These are phyloP conservation scores for Eupithecia vulgata DNA, from an alignment of 2,888 invertebrate genomes.

Conservation along the genomic window DNA sequence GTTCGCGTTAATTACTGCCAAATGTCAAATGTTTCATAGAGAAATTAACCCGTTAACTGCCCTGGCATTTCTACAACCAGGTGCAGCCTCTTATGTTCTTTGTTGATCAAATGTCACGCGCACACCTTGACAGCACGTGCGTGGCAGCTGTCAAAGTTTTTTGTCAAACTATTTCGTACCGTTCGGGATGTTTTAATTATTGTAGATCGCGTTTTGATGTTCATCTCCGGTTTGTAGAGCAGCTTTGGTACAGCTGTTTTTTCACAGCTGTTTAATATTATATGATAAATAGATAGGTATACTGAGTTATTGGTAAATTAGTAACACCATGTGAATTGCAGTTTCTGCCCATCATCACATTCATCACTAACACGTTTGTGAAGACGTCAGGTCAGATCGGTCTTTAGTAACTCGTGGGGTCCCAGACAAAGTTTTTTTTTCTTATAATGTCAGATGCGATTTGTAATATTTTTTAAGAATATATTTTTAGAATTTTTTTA, in stretches of 20 bases:
- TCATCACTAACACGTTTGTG: too few relatives aligned
- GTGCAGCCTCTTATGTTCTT: conserved; percentile 39
- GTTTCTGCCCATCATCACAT: too few relatives aligned
- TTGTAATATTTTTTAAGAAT: too few relatives aligned
- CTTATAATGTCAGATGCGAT: too few relatives aligned
- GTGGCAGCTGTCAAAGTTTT: conserved; percentile 48
- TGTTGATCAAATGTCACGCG: conserved; percentile 54
- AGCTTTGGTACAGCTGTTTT: conserved; percentile 26
- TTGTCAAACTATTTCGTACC: conserved; percentile 44
- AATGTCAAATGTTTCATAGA: conserved; percentile 23
- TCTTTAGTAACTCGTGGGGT: too few relatives aligned
- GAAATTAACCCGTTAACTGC: conserved; percentile 40
- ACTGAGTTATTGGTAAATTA: too few relatives aligned
- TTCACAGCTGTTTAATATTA: conserved; percentile 20
- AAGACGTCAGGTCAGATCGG: too few relatives aligned
- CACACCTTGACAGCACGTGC: conserved; percentile 55
- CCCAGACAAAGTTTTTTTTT: too few relatives aligned
- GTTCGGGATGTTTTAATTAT: conserved; percentile 38
- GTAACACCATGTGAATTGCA: too few relatives aligned
- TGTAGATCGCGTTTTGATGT: conserved; percentile 31
- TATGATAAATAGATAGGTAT: background rate
- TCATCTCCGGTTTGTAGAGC: conserved; percentile 27
- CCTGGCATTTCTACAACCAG: conserved; percentile 40
- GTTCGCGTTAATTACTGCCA: conserved; percentile 15
- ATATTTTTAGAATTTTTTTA: too few relatives aligned